These are phyloP conservation scores for Metalampra italica DNA, from an alignment of 2,888 invertebrate species.

Conservation along the genomic window DNA sequence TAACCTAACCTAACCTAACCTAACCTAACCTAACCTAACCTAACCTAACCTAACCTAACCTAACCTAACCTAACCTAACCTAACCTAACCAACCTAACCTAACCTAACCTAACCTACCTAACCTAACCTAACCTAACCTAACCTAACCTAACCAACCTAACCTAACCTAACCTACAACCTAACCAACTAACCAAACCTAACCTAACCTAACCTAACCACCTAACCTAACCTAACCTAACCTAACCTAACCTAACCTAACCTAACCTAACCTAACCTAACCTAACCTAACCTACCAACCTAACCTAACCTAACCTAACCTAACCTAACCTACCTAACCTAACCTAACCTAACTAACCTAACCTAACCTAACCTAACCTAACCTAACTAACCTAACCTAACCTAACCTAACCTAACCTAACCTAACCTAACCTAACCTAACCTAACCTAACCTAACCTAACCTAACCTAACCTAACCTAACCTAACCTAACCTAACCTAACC, in stretches of 20 bases:
- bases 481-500: slow-evolving; percentile 13
- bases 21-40: slow-evolving; percentile 12
- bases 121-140: slow-evolving; percentile 11
- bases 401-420: slow-evolving; percentile 18
- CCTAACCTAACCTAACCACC: slow-evolving; percentile 13
- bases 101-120: neutral
- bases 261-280: slow-evolving; percentile 12
- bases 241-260: slow-evolving; percentile 12
- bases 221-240: slow-evolving; percentile 12
- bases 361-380: slow-evolving; percentile 17
- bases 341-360: slow-evolving; percentile 7
- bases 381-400: slow-evolving; percentile 13
- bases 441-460: slow-evolving; percentile 12
- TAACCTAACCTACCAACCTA: slow-evolving; percentile 9
- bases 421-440: slow-evolving; percentile 14
- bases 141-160: slow-evolving; percentile 10
- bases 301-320: slow-evolving; percentile 12
- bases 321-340: slow-evolving; percentile 7
- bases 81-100: neutral
- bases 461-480: slow-evolving; percentile 13
- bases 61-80: slow-evolving; percentile 14
- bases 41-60: slow-evolving; percentile 16
- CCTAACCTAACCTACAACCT: slow-evolving; percentile 3
- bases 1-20: slow-evolving; percentile 10
- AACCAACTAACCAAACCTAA: slow-evolving; percentile 10